Percentiles rank a stretch among this genome's conserved stretches.
Evolutionary conservation across 1,140 invertebrate genomes (phyloP).

Genomic region (Hyphantria cunea): DNA sequence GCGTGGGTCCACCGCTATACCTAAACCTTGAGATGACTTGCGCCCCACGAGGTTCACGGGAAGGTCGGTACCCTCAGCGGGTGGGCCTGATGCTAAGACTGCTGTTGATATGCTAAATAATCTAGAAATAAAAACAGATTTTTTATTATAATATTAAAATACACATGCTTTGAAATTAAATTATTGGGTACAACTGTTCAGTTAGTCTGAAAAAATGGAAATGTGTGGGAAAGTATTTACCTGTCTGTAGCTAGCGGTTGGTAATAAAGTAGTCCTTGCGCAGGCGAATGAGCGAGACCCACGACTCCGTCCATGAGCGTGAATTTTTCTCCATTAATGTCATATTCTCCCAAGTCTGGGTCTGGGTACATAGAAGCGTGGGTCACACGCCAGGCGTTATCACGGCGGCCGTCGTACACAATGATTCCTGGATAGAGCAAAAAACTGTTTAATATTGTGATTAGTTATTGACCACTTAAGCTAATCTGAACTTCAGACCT

Average conservation of each 20-base stretch:
- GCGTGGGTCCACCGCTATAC: conserved; percentile 85
- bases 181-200: too few relatives aligned
- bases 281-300: conserved; percentile 88
- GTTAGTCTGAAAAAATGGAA: too few relatives aligned
- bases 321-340: conserved; percentile 84
- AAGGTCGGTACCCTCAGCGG: conserved; percentile 85
- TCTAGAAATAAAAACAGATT: conserved; percentile 72
- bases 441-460: too few relatives aligned
- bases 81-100: conserved; percentile 86
- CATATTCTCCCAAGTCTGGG: conserved; percentile 87
- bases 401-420: conserved; percentile 87
- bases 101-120: conserved; percentile 89
- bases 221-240: conserved; percentile 41
- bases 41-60: conserved; percentile 89
- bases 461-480: too few relatives aligned
- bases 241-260: conserved; percentile 92
- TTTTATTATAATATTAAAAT: too few relatives aligned
- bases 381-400: conserved; percentile 88
- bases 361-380: conserved; percentile 92
- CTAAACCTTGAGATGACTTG: conserved; percentile 91
- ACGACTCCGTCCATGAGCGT: conserved; percentile 91
- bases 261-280: conserved; percentile 86
- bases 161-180: too few relatives aligned
- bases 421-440: conserved; percentile 82
- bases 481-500: too few relatives aligned